Base-by-base conservation (phyloP, 2,113 vertebrate species). In the Dunckerocampus dactyliophorus region DNA sequence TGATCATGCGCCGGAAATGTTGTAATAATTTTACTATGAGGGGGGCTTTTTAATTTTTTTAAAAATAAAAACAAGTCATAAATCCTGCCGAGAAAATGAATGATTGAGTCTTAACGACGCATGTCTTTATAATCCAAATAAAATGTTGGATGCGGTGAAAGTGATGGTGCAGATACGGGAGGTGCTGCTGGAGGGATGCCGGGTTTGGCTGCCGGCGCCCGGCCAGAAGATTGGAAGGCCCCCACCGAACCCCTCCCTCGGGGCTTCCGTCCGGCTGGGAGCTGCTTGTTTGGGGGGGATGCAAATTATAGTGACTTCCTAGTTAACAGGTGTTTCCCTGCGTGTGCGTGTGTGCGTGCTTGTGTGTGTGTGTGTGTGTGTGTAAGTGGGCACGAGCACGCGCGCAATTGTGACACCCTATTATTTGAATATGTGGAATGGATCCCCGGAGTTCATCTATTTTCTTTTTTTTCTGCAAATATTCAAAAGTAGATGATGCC, bases 301-400 rank as follows among this genome's bases (percentile, higher is more conserved):
- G 87, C 79, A 78, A 86, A 89, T 85, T 81, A 80, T 74, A 80
- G 71, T 74, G 77, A 66, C 67, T 80, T 82, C 81, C 59, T 65
- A 77, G 75, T 86, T 89, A 90, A 92, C 90, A 92, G 90, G 89
- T 92, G 90, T 88, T 90, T 88, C 84, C 77, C 76, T 68, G 60
- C 65, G 57, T 45, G 57, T 34, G 59, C 52, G 50, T n/a, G n/a
- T n/a, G n/a, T n/a, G n/a, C n/a, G n/a, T n/a, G n/a, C n/a, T n/a
- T n/a, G n/a, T n/a, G n/a, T n/a, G n/a, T n/a, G n/a, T n/a, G n/a
- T 34, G 52, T 57, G 59, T 21, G 45, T 58, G 55, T 22, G 65
- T 19, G 57, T 50, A 45, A 3, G 19, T 7, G 50, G 22, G n/a
- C 14, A 16, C 57, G 22, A 16, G 63, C 65, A 47, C 54, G 62